phyloP scores from a whole-genome alignment of 2,888 invertebrate genomes.

The Caenorhabditis angaria region DNA sequence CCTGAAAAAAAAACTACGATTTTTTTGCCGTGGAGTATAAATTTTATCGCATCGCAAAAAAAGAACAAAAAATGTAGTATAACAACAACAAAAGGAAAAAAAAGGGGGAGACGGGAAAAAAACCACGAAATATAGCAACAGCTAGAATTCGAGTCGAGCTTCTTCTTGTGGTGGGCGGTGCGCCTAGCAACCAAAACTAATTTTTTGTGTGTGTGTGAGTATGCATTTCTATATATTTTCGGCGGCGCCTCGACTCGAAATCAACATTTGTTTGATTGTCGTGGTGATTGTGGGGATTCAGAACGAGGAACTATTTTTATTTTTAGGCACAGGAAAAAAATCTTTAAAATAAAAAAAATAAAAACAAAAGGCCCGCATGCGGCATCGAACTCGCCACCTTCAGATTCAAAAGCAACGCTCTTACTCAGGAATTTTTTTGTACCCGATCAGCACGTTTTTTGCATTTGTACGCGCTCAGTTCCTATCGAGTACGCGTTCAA shows the following conservation, averaged over 20 bases:
- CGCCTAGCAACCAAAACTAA: conserved; percentile 2
- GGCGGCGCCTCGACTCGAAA: no score
- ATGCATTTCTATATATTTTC: not conserved
- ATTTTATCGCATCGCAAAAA: not conserved
- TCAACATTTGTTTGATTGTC: no score
- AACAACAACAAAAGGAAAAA: not conserved
- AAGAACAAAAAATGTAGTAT: not conserved
- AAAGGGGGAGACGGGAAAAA: no score
- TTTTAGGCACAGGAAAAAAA: not conserved
- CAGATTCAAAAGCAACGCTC: no score
- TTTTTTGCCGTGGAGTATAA: not conserved
- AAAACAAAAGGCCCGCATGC: no score
- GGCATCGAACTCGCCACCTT: not conserved
- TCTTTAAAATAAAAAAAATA: not conserved
- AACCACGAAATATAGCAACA: conserved; percentile 10
- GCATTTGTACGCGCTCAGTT: no score
- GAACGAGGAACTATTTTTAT: no score
- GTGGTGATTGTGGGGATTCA: no score
- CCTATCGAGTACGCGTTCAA: no score
- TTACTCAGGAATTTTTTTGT: no score
- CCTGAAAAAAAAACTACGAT: not conserved
- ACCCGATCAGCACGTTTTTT: no score
- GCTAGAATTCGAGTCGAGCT: not conserved
- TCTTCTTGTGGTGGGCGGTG: conserved; percentile 2
- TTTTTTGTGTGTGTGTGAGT: conserved; percentile 1